phyloP scores from a whole-genome alignment of 2,797 vertebrate species.

The Hemitrygon akajei region DNA sequence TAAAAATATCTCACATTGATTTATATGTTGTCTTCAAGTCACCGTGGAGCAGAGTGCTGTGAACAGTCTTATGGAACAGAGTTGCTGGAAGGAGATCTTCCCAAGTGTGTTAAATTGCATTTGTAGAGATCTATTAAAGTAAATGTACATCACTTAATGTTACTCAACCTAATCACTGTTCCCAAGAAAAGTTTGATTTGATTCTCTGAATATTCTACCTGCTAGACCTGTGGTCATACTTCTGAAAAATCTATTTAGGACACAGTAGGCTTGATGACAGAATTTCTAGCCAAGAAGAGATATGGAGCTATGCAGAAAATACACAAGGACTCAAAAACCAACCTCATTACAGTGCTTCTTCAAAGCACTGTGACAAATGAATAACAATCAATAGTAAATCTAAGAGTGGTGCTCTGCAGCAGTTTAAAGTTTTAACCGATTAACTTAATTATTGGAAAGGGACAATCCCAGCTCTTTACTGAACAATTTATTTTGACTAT shows the following conservation, averaged over 20 bases:
- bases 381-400: not conserved
- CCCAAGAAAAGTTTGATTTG: too few relatives aligned
- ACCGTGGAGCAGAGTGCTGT: not conserved
- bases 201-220: not conserved
- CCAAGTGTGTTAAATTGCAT: too few relatives aligned
- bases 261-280: not conserved
- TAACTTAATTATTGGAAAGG: not conserved
- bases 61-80: not conserved
- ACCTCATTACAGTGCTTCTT: not conserved
- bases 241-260: not conserved
- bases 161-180: too few relatives aligned
- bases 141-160: too few relatives aligned
- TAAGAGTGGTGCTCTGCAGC: not conserved
- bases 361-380: not conserved
- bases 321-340: not conserved
- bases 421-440: not conserved
- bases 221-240: not conserved
- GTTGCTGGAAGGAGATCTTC: not conserved
- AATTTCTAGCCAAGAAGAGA: not conserved
- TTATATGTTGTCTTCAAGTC: not conserved
- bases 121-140: too few relatives aligned
- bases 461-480: not conserved
- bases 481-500: not conserved
- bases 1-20: not conserved
- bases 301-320: not conserved